Percentiles rank a stretch among this genome's conserved stretches.
Evolutionary conservation across 2,797 vertebrate species (phyloP).

Genomic region (Sebastes oblongus): DNA sequence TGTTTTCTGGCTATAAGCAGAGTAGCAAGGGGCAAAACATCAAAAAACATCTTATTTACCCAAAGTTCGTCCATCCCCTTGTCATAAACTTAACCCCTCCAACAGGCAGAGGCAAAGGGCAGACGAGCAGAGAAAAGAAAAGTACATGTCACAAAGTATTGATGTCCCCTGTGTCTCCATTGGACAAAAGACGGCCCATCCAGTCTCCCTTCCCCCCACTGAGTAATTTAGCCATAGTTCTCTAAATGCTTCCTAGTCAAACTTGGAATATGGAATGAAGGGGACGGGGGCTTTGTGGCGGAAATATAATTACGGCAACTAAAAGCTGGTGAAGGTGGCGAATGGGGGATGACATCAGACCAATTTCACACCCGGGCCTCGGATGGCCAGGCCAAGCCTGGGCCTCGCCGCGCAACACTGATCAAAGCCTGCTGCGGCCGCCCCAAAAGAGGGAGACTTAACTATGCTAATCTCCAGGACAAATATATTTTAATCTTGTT

Average conservation of each 20-base stretch:
- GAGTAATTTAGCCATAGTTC: slow-evolving; percentile 87
- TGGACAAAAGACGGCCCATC: slow-evolving; percentile 75
- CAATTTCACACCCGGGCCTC: slow-evolving; percentile 97
- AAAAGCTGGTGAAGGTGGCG: slow-evolving; percentile 93
- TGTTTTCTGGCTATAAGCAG: background rate
- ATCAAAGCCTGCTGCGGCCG: slow-evolving; percentile 94
- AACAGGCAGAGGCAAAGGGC: slow-evolving; percentile 73
- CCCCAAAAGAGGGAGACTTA: slow-evolving; percentile 88
- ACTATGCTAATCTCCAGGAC: slow-evolving; percentile 99
- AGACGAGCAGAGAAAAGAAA: slow-evolving; percentile 70
- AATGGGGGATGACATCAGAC: slow-evolving; percentile 97
- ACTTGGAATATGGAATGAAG: slow-evolving; percentile 97
- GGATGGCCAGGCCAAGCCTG: slow-evolving; percentile 90
- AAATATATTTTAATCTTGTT: slow-evolving; percentile 99
- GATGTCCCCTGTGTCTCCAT: slow-evolving; percentile 72
- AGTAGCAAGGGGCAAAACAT: background rate
- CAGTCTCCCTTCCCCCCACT: slow-evolving; percentile 86
- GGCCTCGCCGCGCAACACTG: slow-evolving; percentile 91
- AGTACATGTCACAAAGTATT: slow-evolving; percentile 75
- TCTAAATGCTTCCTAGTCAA: slow-evolving; percentile 93
- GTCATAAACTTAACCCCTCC: slow-evolving; percentile 65
- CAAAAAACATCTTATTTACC: slow-evolving; percentile 19
- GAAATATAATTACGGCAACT: slow-evolving; percentile 97
- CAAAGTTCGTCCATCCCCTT: slow-evolving; percentile 42
- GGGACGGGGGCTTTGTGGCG: slow-evolving; percentile 91